phyloP scores from a whole-genome alignment of 2,888 invertebrate genomes.

The Melipona beecheii region DNA sequence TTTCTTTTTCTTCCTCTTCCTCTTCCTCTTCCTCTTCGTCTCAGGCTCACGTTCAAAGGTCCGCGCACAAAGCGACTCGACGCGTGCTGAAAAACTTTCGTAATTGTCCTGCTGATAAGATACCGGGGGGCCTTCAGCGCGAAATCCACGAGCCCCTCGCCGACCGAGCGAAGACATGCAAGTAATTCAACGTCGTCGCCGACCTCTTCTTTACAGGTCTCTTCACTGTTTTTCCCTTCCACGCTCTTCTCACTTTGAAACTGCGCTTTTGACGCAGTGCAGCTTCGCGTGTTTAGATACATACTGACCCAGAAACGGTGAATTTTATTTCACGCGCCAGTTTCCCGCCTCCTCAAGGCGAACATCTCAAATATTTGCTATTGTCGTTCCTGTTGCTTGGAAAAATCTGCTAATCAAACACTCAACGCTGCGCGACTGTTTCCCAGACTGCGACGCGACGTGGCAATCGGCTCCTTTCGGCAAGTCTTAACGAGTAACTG shows the following conservation, averaged over 20 bases:
- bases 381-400: slow-evolving; percentile 27
- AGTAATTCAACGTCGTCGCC: slow-evolving; percentile 37
- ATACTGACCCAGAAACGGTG: slow-evolving; percentile 61
- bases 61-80: background rate
- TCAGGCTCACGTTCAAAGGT: background rate
- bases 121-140: no score
- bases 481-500: slow-evolving; percentile 4
- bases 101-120: slow-evolving; percentile 35
- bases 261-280: slow-evolving; percentile 54
- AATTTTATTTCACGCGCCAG: slow-evolving; percentile 58
- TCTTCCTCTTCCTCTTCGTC: background rate
- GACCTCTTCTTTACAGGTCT: background rate
- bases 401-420: slow-evolving; percentile 36
- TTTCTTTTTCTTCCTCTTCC: no score
- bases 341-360: slow-evolving; percentile 40
- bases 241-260: slow-evolving; percentile 29
- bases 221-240: slow-evolving; percentile 7
- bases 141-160: background rate
- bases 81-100: slow-evolving; percentile 31
- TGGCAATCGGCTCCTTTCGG: slow-evolving; percentile 1
- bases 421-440: no score
- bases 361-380: slow-evolving; percentile 62
- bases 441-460: background rate
- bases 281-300: slow-evolving; percentile 60
- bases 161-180: slow-evolving; percentile 9